Base-by-base conservation (phyloP, 2,113 vertebrate genomes). In the Misgurnus anguillicaudatus region DNA sequence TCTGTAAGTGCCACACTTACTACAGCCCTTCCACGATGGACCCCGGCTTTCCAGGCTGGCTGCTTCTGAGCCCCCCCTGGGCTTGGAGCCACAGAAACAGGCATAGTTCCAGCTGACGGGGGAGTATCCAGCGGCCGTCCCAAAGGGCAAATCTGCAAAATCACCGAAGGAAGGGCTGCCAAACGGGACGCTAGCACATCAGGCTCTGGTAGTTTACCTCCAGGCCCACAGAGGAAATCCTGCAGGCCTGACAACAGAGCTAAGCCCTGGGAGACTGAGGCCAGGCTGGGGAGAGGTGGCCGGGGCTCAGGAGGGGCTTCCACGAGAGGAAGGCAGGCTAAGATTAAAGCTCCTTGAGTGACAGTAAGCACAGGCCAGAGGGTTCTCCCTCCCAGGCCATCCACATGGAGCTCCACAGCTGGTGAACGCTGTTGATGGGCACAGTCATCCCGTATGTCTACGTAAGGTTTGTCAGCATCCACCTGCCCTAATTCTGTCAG, bases 331-430 rank as follows among this genome's bases (percentile, higher is more conserved):
- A 98, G 82, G 53, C 94, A 95, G 0, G 89, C 94, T 2, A 95
- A 90, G 53, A 96, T 92, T 76, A 96, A 88, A 53, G 89, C 87
- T 4, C 90, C 93, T 68, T 92, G 94, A 55, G 85, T 91, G 83
- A 97, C 90, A 60, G 92, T 92, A 66, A 98, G 84, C 67, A 98
- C 87, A 0, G 97, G 97, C 96, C 97, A 98, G 19, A 98, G 93
- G 11, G 90, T 88, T 62, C 90, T 91, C 0, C 89, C 87, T 64
- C 80, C 82, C 78, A 85, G 80, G 0, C 89, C 82, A 36, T 90
- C 83, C 0, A 94, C 47, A 39, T 48, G 51, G 60, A 98, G 87
- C 6, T 94, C 91, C 66, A 94, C 84, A 1, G 93, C 89, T 0
- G 87, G 94, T 0, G 93, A 94, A 16, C 92, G 93, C 63, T 89